Evolutionary conservation across 2,113 vertebrate genomes (phyloP).

Genomic region (Hiodon alosoides): DNA sequence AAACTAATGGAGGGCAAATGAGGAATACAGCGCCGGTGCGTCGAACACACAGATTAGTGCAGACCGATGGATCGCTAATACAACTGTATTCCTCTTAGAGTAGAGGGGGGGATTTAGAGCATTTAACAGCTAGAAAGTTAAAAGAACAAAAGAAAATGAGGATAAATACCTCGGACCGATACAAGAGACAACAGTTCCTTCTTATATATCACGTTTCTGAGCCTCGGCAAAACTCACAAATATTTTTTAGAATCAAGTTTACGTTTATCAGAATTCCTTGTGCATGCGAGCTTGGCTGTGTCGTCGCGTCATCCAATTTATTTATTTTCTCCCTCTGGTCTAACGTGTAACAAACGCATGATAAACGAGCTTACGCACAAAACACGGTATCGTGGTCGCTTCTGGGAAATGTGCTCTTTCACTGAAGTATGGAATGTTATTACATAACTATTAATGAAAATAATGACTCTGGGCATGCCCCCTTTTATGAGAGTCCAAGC

Average conservation of each 20-base stretch:
- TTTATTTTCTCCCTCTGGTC: neutral
- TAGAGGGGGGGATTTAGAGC: too few species aligned
- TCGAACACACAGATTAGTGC: too few species aligned
- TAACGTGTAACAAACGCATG: neutral
- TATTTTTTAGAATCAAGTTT: constrained; percentile 5
- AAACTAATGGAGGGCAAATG: neutral
- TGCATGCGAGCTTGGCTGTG: neutral
- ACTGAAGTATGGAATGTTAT: too few species aligned
- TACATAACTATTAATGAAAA: too few species aligned
- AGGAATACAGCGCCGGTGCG: too few species aligned
- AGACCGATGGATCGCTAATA: too few species aligned
- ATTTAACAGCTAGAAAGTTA: too few species aligned
- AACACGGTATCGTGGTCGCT: neutral
- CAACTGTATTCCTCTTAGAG: too few species aligned
- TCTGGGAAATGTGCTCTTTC: neutral
- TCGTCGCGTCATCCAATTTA: constrained; percentile 4
- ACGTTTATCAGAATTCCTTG: neutral
- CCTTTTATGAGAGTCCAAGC: neutral
- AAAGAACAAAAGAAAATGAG: neutral
- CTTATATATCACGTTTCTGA: neutral
- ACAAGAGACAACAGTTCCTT: neutral
- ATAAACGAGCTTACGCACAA: neutral
- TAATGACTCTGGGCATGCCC: neutral
- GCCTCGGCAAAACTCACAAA: too few species aligned
- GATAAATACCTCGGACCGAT: neutral